Base-by-base conservation (phyloP, 2,888 invertebrate species). In the Malacosoma neustria region DNA sequence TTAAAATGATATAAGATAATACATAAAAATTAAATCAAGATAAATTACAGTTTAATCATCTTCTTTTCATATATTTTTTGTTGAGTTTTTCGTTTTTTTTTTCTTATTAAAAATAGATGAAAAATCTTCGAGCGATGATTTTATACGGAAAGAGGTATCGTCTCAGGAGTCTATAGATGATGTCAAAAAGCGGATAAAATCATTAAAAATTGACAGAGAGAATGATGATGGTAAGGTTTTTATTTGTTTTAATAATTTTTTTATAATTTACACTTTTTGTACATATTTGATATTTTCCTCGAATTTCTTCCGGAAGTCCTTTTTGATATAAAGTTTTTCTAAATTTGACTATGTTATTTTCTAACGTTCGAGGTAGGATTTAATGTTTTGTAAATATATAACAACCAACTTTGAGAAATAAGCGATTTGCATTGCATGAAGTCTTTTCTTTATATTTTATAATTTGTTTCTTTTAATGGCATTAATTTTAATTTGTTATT, bases 381-480 rank as follows among this genome's bases (percentile, higher is more conserved):
- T n/a, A n/a, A n/a, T n/a, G n/a, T 37, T 37, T 35, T 66, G 57
- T 46, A 51, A 39, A 57, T 22, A 22, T 7, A 22, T 22, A 36
- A 38, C 38, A 52, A 76, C 79, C 80, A 81, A 80, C 77, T 80
- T 79, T 80, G 80, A 75, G 80, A 55, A 74, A 70, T 73, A 59
- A 60, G 38, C 35, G 37, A 38, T 39, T 40, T 35, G 49, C 47
- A 43, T 50, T 65, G 71, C 73, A 72, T 73, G 73, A 41, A n/a
- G n/a, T n/a, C n/a, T n/a, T n/a, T 43, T 54, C 32, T 54, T 45
- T 50, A 42, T 50, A 43, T 55, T 22, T 52, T 41, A 42, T 52
- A 46, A 43, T 46, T 33, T 44, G 32, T 42, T 37, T 46, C 32
- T 31, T 6, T 11, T 31, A 11, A 31, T 31, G 5, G 9, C 31